Percentiles rank a stretch among this genome's conserved stretches.
phyloP scores from a whole-genome alignment of 2,797 vertebrate species.

The Clarias pachynema region DNA sequence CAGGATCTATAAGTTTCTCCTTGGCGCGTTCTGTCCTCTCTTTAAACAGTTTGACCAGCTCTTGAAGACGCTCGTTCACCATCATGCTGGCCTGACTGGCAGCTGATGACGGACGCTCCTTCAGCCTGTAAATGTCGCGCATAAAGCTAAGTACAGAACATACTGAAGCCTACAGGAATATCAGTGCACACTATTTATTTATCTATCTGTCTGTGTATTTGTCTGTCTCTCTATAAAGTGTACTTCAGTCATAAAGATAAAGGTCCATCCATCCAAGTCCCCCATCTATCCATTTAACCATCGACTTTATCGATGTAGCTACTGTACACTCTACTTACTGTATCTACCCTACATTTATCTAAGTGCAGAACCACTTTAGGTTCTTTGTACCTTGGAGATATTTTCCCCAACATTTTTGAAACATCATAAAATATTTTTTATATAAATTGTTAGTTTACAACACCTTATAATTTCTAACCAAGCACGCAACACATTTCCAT shows the following conservation, averaged over 20 bases:
- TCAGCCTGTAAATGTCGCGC: slow-evolving; percentile 61
- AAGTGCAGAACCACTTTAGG: background rate
- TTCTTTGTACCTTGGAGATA: background rate
- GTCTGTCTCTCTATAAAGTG: background rate
- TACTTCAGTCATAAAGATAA: too few relatives aligned
- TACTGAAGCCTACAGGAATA: background rate
- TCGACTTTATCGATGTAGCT: too few relatives aligned
- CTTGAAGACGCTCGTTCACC: slow-evolving; percentile 89
- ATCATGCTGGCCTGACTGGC: slow-evolving; percentile 84
- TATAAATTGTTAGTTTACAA: background rate
- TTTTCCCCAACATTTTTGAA: background rate
- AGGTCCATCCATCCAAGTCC: background rate
- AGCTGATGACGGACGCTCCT: slow-evolving; percentile 78
- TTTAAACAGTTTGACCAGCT: slow-evolving; percentile 91
- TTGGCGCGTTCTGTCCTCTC: slow-evolving; percentile 93
- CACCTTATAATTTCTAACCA: background rate
- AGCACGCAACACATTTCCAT: background rate
- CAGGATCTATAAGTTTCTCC: slow-evolving; percentile 90
- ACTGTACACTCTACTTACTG: background rate
- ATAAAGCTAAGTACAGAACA: slow-evolving; percentile 12
- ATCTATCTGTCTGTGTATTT: background rate
- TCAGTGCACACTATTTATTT: background rate
- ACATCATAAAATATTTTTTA: background rate
- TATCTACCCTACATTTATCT: background rate
- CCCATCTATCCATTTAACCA: too few relatives aligned